Evolutionary conservation across 2,888 invertebrate species (phyloP), one percentile per base, ranked within the genome.

Genomic region (Phaedon cochleariae): DNA sequence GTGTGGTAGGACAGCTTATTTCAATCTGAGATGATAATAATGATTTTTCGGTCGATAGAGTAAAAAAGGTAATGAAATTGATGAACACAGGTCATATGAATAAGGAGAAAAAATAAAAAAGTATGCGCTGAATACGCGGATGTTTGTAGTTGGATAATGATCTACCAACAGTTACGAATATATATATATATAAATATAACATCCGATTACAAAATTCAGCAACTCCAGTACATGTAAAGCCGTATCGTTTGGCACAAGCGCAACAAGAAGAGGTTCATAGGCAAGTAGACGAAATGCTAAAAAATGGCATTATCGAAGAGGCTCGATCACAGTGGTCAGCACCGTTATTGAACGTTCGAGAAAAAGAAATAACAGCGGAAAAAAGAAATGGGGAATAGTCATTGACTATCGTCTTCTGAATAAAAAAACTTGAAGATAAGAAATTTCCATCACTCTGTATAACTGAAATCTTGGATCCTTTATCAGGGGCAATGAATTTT

Each of bases 401-500:
- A n/a, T n/a, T n/a, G n/a, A n/a, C n/a, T n/a, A n/a, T n/a, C n/a
- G n/a, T n/a, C n/a, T n/a, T n/a, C 53, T n/a, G n/a, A n/a, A n/a
- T n/a, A n/a, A n/a, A n/a, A n/a, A n/a, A n/a, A n/a, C n/a, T 48
- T 31, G 20, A 49, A 7, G 51, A 60, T 1, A 37, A 60, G 12
- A 60, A 60, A 46, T 60, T 60, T 51, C 60, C 51, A n/a, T n/a
- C n/a, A n/a, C n/a, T n/a, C n/a, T n/a, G n/a, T n/a, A n/a, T n/a
- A n/a, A n/a, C n/a, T n/a, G n/a, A n/a, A n/a, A n/a, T n/a, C n/a
- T n/a, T n/a, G n/a, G n/a, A n/a, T n/a, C n/a, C 45, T 3, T 22
- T 46, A 18, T 41, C 46, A 18, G 71, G 75, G 55, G 72, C 74
- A 31, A 62, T 74, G 18, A 75, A 73, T 60, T 75, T 74, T 62